Conservation (phyloP, 2,797 vertebrate species). For the Trachurus trachurus region DNA sequence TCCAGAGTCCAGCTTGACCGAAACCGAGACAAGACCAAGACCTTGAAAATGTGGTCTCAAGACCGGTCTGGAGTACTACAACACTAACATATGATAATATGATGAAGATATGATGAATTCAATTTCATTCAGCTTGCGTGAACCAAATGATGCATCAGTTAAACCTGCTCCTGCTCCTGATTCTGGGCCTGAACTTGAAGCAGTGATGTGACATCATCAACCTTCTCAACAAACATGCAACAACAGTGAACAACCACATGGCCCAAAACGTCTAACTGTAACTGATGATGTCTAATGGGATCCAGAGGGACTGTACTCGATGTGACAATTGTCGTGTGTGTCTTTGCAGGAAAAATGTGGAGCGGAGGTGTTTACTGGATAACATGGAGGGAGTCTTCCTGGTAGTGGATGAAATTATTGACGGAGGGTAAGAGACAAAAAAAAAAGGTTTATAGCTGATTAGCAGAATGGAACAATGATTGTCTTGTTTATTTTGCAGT, state of each 20-base stretch:
- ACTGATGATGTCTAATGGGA: too few relatives aligned
- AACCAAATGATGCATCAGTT: too few relatives aligned
- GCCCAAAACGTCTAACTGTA: neutral
- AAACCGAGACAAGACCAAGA: too few relatives aligned
- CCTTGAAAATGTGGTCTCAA: too few relatives aligned
- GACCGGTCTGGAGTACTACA: too few relatives aligned
- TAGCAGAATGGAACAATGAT: neutral
- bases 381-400: constrained; percentile 94
- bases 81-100: too few relatives aligned
- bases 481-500: neutral
- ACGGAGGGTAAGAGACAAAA: constrained; percentile 84
- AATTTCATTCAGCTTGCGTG: too few relatives aligned
- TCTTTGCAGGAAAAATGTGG: constrained; percentile 90
- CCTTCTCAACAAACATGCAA: neutral
- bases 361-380: constrained; percentile 91
- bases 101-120: too few relatives aligned
- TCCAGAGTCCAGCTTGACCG: too few relatives aligned
- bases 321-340: neutral
- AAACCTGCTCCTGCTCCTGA: too few relatives aligned
- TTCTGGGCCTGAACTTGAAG: too few relatives aligned
- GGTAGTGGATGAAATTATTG: constrained; percentile 94
- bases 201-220: too few relatives aligned
- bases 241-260: neutral
- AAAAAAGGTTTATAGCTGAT: neutral
- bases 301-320: neutral